Base-by-base conservation (phyloP, 2,888 invertebrate species). In the Archaeoteleia sp. region DNA sequence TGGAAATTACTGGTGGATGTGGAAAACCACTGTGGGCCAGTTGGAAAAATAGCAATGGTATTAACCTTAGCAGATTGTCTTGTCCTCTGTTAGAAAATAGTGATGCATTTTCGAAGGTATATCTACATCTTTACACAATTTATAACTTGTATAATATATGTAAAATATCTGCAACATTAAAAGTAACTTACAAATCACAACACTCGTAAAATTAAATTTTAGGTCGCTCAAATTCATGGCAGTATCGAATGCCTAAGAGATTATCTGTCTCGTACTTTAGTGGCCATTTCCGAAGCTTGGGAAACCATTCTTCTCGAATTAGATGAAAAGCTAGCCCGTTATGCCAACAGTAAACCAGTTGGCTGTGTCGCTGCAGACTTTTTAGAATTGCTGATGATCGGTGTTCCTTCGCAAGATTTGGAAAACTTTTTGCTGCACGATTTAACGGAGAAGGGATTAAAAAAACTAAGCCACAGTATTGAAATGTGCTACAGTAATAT, bases 401-500 rank as follows among this genome's bases (percentile, higher is more conserved):
- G 92, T 2, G 89, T 91, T 27, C 91, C 93, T 51, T 91, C 94
- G 17, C 89, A 90, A 77, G 92, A 93, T 76, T 87, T 95, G 75
- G 92, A 94, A 80, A 87, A 91, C 49, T 95, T 94, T 85, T 83
- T 93, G 9, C 83, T 91, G 8, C 89, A 90, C 73, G 95, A 96
- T 79, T 87, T 97, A 46, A 95, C 96, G 3, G 95, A 96, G 61
- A 97, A 96, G 86, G 96, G 96, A 9, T 86, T 97, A 35, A 96
- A 97, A 85, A 97, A 97, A 82, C 90, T 97, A 73, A 95, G 96
- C 1, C 93, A 93, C 81, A 95, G 96, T 6, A 95, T 98, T 71
- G 98, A 98, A 84, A 89, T 95, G 72, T 96, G 97, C 77, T 97
- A 98, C 80, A 93, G 94, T 25, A 96, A 95, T 74, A 96, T 98